A percentile compares a stretch with the other conserved stretches of the same genome.
phyloP scores from a whole-genome alignment of 2,113 vertebrate species.

The Paradoxurus hermaphroditus region DNA sequence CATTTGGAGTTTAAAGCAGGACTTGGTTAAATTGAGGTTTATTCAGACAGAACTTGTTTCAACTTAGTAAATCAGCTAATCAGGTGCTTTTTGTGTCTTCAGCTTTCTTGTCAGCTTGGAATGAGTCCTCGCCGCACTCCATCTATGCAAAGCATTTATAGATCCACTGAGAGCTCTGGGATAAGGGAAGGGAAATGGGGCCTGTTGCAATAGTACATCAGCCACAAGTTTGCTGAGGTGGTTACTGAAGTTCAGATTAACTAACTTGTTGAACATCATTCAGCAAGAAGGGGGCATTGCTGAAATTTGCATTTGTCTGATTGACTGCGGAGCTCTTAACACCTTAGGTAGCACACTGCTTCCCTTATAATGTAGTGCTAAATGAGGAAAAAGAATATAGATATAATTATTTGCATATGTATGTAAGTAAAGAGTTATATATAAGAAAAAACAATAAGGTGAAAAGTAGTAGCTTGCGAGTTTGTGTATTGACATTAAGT shows the following conservation, averaged over 20 bases:
- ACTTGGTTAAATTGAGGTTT: conserved; percentile 10
- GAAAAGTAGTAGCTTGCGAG: background rate
- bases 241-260: background rate
- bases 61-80: conserved; percentile 1
- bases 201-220: background rate
- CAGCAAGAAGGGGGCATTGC: background rate
- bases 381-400: background rate
- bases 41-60: conserved; percentile 1
- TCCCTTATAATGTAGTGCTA: background rate
- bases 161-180: background rate
- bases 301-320: background rate
- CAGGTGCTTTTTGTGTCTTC: background rate
- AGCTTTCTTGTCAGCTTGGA: background rate
- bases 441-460: background rate
- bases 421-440: background rate
- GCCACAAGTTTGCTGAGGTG: background rate
- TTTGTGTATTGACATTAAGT: background rate
- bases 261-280: background rate
- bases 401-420: background rate
- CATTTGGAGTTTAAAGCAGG: conserved; percentile 1
- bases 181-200: background rate
- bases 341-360: background rate
- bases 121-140: background rate
- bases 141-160: background rate
- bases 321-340: background rate